Evolutionary conservation across 2,888 invertebrate genomes (phyloP).

Genomic region (Hololepta plana): DNA sequence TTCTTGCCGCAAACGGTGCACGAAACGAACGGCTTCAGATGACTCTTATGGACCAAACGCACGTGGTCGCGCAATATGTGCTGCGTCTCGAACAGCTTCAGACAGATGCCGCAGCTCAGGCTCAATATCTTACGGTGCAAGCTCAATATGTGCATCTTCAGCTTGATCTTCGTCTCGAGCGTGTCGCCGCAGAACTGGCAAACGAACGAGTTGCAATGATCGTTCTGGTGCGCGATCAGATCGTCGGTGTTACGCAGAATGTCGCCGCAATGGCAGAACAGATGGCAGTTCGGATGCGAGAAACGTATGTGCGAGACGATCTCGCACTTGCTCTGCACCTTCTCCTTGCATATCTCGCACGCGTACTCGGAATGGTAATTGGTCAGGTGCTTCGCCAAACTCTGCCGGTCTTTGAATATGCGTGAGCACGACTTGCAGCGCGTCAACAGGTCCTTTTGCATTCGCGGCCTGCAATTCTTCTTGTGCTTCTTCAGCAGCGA

Average conservation of each 20-base stretch:
- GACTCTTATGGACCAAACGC: conserved; percentile 29
- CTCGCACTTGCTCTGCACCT: conserved; percentile 34
- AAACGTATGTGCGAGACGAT: conserved; percentile 37
- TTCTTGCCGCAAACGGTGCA: conserved; percentile 41
- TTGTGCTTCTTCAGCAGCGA: conserved; percentile 36
- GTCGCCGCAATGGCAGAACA: conserved; percentile 34
- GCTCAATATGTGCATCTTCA: conserved; percentile 38
- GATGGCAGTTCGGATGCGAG: conserved; percentile 33
- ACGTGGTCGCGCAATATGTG: conserved; percentile 37
- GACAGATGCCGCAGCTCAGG: conserved; percentile 36
- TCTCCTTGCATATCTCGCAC: conserved; percentile 34
- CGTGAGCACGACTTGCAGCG: conserved; percentile 37
- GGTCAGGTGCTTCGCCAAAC: conserved; percentile 32
- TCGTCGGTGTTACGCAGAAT: conserved; percentile 33
- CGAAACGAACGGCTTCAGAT: conserved; percentile 30
- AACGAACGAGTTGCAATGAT: conserved; percentile 33
- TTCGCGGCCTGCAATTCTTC: conserved; percentile 31
- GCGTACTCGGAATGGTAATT: conserved; percentile 35
- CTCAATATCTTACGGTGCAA: conserved; percentile 35
- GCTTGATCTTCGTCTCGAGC: conserved; percentile 34
- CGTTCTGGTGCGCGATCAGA: conserved; percentile 30
- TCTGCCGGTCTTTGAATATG: conserved; percentile 35
- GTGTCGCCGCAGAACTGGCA: conserved; percentile 40
- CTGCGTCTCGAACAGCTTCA: conserved; percentile 35
- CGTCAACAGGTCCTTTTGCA: conserved; percentile 34